phyloP scores from a whole-genome alignment of 2,113 vertebrate genomes.

The Otocyon megalotis region DNA sequence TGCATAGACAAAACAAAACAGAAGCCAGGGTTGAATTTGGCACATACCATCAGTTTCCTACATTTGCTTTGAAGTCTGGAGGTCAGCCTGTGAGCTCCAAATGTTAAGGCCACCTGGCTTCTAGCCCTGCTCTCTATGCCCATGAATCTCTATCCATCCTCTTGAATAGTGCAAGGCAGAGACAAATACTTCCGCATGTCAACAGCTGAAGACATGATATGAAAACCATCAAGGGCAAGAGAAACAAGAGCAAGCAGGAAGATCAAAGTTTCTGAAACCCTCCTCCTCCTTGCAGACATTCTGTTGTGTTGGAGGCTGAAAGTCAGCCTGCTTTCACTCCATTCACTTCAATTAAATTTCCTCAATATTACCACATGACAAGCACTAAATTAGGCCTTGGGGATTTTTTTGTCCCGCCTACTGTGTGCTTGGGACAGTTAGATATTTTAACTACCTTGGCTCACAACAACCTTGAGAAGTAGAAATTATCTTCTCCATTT shows the following conservation, averaged over 20 bases:
- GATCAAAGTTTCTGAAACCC: neutral
- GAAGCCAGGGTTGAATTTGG: neutral
- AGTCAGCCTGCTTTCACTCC: neutral
- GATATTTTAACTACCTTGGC: neutral
- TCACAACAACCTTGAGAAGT: neutral
- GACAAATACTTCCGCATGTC: neutral
- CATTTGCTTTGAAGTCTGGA: conserved; percentile 54
- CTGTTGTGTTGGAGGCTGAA: neutral
- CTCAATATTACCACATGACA: neutral
- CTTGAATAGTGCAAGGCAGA: neutral
- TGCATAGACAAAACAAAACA: neutral
- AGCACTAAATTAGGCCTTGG: neutral
- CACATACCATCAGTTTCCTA: no score
- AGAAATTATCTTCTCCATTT: neutral
- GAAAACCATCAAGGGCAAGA: neutral
- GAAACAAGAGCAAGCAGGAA: neutral
- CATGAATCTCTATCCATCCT: neutral
- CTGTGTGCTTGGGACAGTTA: neutral
- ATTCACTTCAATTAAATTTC: neutral
- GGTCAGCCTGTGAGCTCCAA: neutral
- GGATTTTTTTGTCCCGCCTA: neutral
- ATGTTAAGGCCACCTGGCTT: conserved; percentile 8
- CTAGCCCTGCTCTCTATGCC: neutral
- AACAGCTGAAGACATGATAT: neutral
- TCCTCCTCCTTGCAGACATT: neutral